phyloP scores from a whole-genome alignment of 2,797 vertebrate genomes.

The Alosa sapidissima region DNA sequence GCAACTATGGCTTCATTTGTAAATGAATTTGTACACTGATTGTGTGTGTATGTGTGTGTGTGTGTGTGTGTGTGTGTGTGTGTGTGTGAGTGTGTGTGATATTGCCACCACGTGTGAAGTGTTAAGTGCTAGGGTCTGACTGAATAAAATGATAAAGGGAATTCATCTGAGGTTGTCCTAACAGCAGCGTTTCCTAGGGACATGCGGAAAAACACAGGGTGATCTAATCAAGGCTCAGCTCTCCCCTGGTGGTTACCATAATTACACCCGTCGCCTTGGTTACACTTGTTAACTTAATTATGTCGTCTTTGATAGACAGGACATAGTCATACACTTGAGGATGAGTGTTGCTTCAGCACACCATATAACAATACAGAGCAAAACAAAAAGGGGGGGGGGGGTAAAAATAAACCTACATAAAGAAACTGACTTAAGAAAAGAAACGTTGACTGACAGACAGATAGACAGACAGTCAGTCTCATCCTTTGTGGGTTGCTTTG shows the following conservation, averaged over 20 bases:
- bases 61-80: neutral
- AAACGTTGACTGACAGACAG: neutral
- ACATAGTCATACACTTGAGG: conserved; percentile 7
- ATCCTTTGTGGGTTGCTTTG: conserved; percentile 9
- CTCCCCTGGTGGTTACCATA: conserved; percentile 32
- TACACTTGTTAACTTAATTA: conserved; percentile 30
- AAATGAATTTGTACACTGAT: neutral
- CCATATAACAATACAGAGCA: neutral
- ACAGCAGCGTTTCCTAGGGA: neutral
- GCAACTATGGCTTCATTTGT: neutral
- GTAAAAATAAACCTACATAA: neutral
- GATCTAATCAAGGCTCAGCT: conserved; percentile 19
- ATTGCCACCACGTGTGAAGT: neutral
- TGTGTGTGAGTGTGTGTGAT: neutral
- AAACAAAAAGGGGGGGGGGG: neutral
- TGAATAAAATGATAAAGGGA: neutral
- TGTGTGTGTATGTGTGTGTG: neutral
- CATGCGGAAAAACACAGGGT: neutral
- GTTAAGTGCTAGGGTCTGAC: neutral
- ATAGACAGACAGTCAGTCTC: neutral
- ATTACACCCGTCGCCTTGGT: conserved; percentile 39
- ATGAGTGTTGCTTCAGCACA: conserved; percentile 7
- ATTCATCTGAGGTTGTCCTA: neutral
- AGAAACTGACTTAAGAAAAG: neutral
- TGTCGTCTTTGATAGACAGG: conserved; percentile 23